phyloP scores from a whole-genome alignment of 2,888 invertebrate species.

The Griposia aprilina region DNA sequence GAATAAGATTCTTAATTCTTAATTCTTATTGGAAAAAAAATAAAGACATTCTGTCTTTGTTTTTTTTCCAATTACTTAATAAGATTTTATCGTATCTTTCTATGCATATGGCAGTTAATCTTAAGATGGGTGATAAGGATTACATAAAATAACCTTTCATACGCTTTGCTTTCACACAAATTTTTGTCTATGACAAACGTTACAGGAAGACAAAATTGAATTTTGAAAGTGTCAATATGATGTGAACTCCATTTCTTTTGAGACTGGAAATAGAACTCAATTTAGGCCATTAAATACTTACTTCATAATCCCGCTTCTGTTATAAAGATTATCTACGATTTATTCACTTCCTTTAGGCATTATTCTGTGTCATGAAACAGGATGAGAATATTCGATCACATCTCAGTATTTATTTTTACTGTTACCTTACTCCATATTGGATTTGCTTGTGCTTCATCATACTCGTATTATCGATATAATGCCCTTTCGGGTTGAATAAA shows the following conservation, averaged over 20 bases:
- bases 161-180: background rate
- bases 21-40: no score
- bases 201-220: no score
- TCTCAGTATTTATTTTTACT: conserved; percentile 12
- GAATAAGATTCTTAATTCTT: no score
- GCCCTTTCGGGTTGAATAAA: background rate
- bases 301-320: no score
- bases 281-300: no score
- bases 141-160: background rate
- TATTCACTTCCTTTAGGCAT: background rate
- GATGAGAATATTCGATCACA: background rate
- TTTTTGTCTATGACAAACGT: no score
- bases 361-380: background rate
- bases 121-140: no score
- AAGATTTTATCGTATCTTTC: no score
- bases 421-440: background rate
- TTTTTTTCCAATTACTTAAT: no score
- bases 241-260: background rate
- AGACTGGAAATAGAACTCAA: background rate
- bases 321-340: background rate
- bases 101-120: no score
- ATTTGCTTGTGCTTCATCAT: conserved; percentile 17
- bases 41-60: no score
- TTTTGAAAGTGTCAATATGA: no score
- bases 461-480: conserved; percentile 16